Evolutionary conservation across 2,888 invertebrate species (phyloP).

Genomic region (Limnephilus lunatus): DNA sequence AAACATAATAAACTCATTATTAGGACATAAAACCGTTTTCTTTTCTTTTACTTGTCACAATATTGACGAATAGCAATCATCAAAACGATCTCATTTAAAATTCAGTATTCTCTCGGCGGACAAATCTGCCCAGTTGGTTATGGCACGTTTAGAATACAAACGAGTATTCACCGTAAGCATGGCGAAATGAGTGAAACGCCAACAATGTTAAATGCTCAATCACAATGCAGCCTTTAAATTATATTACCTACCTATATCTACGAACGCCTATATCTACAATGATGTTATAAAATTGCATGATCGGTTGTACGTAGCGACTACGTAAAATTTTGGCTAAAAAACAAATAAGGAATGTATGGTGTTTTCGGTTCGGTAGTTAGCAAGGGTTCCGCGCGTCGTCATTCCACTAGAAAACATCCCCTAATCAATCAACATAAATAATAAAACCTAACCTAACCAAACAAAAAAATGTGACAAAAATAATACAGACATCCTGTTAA

Average conservation of each 20-base stretch:
- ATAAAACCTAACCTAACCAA: too few relatives aligned
- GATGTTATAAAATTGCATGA: not conserved
- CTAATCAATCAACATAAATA: too few relatives aligned
- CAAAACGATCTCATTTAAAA: not conserved
- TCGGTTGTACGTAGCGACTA: not conserved
- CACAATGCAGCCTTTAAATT: not conserved
- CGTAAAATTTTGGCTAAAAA: not conserved
- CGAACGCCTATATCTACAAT: not conserved
- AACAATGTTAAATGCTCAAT: conserved; percentile 2
- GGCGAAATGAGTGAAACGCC: conserved; percentile 11
- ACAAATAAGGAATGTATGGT: too few relatives aligned
- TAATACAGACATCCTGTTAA: too few relatives aligned
- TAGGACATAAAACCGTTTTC: not conserved
- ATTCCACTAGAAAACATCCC: too few relatives aligned
- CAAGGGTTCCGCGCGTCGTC: too few relatives aligned
- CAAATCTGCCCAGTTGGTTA: not conserved
- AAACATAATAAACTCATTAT: too few relatives aligned
- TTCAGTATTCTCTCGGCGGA: not conserved
- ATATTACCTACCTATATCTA: not conserved
- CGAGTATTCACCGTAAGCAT: not conserved
- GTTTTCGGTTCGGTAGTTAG: too few relatives aligned
- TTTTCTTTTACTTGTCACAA: not conserved
- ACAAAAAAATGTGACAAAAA: too few relatives aligned
- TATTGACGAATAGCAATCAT: not conserved
- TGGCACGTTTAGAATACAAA: conserved; percentile 2